Evolutionary conservation across 2,797 vertebrate genomes (phyloP).

Genomic region (Philypnodon macrostomus): DNA sequence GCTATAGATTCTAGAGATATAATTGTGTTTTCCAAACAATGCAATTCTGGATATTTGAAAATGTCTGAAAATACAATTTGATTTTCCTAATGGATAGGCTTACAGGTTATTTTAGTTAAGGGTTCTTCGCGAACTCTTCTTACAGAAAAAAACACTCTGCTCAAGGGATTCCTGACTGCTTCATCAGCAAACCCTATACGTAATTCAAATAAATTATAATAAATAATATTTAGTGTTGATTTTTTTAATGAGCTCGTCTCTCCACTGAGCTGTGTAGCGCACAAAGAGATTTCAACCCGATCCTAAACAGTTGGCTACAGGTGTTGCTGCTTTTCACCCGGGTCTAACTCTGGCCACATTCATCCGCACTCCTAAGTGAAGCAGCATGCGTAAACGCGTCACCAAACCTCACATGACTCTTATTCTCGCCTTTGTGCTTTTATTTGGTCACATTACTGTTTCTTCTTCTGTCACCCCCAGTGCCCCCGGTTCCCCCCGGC

Average conservation of each 20-base stretch:
- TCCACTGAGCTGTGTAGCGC: neutral
- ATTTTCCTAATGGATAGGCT: too few relatives aligned
- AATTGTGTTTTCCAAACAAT: too few relatives aligned
- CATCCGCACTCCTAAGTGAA: constrained; percentile 2
- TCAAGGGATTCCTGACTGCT: too few relatives aligned
- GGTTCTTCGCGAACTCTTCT: too few relatives aligned
- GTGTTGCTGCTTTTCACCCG: constrained; percentile 21
- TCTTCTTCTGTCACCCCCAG: constrained; percentile 29
- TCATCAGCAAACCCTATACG: too few relatives aligned
- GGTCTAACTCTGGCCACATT: neutral
- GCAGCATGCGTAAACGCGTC: constrained; percentile 21
- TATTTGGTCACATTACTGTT: constrained; percentile 39
- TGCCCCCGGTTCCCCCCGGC: constrained; percentile 13
- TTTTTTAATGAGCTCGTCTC: neutral
- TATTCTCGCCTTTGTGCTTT: constrained; percentile 35
- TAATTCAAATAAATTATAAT: neutral
- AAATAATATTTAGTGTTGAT: neutral
- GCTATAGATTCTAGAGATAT: too few relatives aligned
- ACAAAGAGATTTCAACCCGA: neutral
- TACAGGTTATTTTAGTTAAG: too few relatives aligned
- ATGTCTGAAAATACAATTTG: too few relatives aligned
- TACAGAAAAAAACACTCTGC: too few relatives aligned
- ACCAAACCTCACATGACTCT: constrained; percentile 16
- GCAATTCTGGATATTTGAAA: too few relatives aligned
- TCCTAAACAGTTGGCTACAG: constrained; percentile 27